These are phyloP conservation scores for Exaiptasia diaphana DNA, from an alignment of 64 coral and sea anemone species.

Conservation along the genomic window DNA sequence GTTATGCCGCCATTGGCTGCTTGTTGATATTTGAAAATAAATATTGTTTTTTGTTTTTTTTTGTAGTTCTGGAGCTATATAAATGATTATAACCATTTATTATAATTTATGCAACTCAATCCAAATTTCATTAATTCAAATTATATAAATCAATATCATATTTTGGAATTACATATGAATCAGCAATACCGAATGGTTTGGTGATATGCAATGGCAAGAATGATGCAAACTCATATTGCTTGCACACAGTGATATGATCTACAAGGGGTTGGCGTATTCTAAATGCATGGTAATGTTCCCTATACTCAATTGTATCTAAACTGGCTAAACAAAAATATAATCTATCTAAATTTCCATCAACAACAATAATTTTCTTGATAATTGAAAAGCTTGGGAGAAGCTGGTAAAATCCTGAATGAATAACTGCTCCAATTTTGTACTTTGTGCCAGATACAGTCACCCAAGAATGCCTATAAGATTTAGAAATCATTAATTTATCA, in stretches of 20 bases:
- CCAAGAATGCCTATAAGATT: too few relatives aligned
- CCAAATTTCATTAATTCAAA: neutral
- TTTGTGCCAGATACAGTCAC: conserved; percentile 16
- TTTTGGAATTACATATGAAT: neutral
- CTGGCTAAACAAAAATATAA: conserved; percentile 17
- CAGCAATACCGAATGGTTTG: neutral
- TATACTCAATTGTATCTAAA: conserved; percentile 25
- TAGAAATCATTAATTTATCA: too few relatives aligned
- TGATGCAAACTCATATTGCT: conserved; percentile 24
- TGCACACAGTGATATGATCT: neutral
- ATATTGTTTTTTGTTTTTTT: too few relatives aligned
- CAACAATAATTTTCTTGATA: conserved; percentile 34
- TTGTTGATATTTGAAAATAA: too few relatives aligned
- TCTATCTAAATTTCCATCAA: conserved; percentile 6
- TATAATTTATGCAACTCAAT: neutral
- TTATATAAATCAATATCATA: neutral
- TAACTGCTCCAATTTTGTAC: neutral
- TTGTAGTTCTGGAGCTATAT: neutral
- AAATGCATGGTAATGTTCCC: conserved; percentile 34
- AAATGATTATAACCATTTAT: neutral
- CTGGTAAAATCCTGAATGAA: conserved; percentile 28
- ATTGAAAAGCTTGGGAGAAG: conserved; percentile 31
- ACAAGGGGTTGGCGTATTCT: conserved; percentile 2
- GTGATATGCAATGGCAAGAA: conserved; percentile 16
- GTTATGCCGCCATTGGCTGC: too few relatives aligned